These are phyloP conservation scores for Ploceus nigricollis DNA, from an alignment of 2,113 vertebrate genomes.

Conservation along the genomic window DNA sequence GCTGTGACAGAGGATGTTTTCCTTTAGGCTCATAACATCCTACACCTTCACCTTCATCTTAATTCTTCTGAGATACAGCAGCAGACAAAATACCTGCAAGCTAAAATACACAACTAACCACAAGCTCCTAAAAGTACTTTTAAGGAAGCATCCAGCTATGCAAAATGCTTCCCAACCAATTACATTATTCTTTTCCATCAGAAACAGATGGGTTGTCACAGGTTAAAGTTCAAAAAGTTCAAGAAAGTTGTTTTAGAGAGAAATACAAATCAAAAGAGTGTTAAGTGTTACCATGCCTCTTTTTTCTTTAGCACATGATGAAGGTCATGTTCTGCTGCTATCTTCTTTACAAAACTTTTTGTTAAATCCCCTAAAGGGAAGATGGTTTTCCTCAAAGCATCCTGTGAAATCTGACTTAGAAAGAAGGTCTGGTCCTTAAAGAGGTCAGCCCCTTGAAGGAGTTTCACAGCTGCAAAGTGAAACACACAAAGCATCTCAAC, in stretches of 20 bases:
- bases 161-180: neutral
- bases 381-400: conserved; percentile 85
- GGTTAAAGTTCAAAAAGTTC: neutral
- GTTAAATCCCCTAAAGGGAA: conserved; percentile 94
- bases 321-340: conserved; percentile 87
- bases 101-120: neutral
- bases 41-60: neutral
- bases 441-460: conserved; percentile 86
- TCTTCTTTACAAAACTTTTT: conserved; percentile 90
- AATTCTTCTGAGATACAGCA: neutral
- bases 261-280: neutral
- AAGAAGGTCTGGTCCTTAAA: conserved; percentile 98
- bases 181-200: neutral
- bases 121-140: neutral
- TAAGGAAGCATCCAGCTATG: neutral
- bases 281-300: conserved; percentile 82
- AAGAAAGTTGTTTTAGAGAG: neutral
- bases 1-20: neutral
- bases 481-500: neutral
- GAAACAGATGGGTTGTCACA: neutral
- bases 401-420: conserved; percentile 93
- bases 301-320: conserved; percentile 91
- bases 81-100: neutral
- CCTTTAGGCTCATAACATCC: neutral
- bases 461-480: conserved; percentile 78